These are phyloP conservation scores for Brevimyrus niger DNA, from an alignment of 2,113 vertebrate species.

Conservation along the genomic window DNA sequence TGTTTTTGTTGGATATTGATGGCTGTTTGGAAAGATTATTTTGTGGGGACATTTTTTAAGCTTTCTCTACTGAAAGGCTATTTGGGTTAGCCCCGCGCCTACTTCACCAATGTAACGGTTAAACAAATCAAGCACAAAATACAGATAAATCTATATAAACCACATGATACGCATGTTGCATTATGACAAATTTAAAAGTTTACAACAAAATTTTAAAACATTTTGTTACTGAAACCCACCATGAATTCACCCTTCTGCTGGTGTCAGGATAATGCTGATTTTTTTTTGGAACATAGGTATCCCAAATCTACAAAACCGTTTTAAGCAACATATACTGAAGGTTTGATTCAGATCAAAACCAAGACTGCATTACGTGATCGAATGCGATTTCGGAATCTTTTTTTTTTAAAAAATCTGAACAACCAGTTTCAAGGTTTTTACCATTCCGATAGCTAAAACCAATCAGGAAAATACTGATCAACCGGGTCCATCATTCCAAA, in stretches of 20 bases:
- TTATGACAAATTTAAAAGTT: neutral
- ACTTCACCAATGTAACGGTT: neutral
- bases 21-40: neutral
- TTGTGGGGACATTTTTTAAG: neutral
- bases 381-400: neutral
- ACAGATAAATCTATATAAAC: no score
- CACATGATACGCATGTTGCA: no score
- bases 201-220: neutral
- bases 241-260: neutral
- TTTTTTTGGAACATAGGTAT: neutral
- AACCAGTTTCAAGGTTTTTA: neutral
- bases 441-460: neutral
- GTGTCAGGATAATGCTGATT: neutral
- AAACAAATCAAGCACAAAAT: neutral
- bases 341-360: neutral
- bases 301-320: neutral
- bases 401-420: neutral
- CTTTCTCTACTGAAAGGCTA: neutral
- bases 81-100: neutral
- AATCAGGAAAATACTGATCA: neutral
- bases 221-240: neutral
- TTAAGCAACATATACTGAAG: neutral
- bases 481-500: neutral
- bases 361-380: neutral
- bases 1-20: neutral